These are phyloP conservation scores for Panurus biarmicus DNA, from an alignment of 2,113 vertebrate genomes.

Conservation along the genomic window DNA sequence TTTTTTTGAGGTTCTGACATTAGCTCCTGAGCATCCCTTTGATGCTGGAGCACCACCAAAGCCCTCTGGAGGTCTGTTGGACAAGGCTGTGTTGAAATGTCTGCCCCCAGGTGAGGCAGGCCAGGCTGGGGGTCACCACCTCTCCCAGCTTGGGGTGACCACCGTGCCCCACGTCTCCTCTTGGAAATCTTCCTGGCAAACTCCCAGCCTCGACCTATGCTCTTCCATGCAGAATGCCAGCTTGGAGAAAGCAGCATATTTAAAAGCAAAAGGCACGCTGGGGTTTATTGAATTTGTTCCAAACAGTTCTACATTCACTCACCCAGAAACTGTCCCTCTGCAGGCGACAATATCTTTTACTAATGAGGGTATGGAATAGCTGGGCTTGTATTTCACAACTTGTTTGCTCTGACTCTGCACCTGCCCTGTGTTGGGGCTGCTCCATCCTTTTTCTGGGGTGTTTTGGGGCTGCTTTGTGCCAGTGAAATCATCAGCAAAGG, in stretches of 20 bases:
- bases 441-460: background rate
- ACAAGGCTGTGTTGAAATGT: background rate
- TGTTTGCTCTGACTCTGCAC: background rate
- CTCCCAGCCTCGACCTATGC: background rate
- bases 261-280: background rate
- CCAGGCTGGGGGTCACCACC: background rate
- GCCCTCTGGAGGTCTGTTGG: background rate
- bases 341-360: background rate
- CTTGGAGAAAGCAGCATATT: background rate
- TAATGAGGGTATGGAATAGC: background rate
- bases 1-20: background rate
- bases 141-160: background rate
- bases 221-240: rapidly evolving
- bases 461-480: background rate
- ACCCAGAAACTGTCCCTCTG: constrained; percentile 22
- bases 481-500: background rate
- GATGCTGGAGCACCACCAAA: background rate
- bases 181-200: background rate
- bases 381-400: background rate
- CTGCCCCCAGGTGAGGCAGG: background rate
- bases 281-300: constrained; percentile 26
- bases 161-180: rapidly evolving
- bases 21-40: background rate
- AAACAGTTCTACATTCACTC: constrained; percentile 2
- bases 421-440: background rate